Conservation (phyloP, 2,113 vertebrate genomes). For the Choloepus hoffmanni region DNA sequence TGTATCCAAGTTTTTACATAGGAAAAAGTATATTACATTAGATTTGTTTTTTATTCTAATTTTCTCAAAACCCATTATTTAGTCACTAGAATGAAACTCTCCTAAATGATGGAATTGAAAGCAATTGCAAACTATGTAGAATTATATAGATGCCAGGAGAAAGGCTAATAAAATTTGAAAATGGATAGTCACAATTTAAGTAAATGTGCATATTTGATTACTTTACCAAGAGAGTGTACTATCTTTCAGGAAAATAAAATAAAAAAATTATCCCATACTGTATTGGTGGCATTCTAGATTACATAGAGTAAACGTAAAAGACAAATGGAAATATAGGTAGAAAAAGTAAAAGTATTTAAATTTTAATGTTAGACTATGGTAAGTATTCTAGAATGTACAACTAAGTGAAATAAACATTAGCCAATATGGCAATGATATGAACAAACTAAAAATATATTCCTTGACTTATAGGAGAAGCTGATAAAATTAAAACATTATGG, state of each 20-base stretch:
- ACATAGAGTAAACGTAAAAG: constrained; percentile 7
- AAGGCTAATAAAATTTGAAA: constrained; percentile 50
- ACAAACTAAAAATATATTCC: background rate
- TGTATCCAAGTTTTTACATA: background rate
- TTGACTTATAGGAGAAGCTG: background rate
- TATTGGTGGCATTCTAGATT: background rate
- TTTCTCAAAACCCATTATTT: constrained; percentile 33
- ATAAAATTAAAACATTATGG: background rate
- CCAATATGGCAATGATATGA: background rate
- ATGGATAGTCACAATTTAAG: constrained; percentile 43
- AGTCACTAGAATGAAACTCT: constrained; percentile 29
- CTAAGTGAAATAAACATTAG: background rate
- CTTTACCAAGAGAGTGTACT: background rate
- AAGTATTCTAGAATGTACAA: background rate
- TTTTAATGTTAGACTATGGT: constrained; percentile 5
- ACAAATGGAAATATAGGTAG: background rate
- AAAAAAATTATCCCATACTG: background rate
- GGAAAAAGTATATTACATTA: background rate
- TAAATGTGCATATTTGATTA: constrained; percentile 40
- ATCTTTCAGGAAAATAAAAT: constrained; percentile 36
- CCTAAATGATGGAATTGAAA: constrained; percentile 14
- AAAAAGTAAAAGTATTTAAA: background rate
- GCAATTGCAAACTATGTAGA: constrained; percentile 54
- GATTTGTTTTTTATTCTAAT: constrained; percentile 9
- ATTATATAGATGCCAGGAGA: constrained; percentile 21